These are phyloP conservation scores for Acanthosepion lycidas DNA, from an alignment of 2,888 invertebrate genomes.

Conservation along the genomic window DNA sequence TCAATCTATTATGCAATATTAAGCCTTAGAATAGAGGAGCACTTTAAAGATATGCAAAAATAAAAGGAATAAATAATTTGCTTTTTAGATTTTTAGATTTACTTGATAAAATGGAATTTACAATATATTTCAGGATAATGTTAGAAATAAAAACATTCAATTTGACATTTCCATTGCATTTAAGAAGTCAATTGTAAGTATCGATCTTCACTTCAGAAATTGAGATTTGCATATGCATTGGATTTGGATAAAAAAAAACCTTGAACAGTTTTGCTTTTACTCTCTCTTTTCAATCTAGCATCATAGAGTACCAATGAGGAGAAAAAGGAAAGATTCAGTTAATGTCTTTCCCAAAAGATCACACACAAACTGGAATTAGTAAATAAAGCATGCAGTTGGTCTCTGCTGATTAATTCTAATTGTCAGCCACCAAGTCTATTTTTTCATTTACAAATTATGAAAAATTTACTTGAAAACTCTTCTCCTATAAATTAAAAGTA, in stretches of 20 bases:
- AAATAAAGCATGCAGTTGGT: not conserved
- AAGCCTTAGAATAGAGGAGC: not conserved
- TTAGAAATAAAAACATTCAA: not conserved
- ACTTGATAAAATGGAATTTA: not conserved
- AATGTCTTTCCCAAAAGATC: not conserved
- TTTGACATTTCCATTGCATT: not conserved
- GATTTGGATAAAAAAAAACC: not conserved
- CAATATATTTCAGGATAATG: not conserved
- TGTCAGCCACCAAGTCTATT: too few relatives aligned
- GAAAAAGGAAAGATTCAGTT: not conserved
- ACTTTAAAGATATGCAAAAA: not conserved
- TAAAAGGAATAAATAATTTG: not conserved
- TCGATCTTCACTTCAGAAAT: not conserved
- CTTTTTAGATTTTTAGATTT: not conserved
- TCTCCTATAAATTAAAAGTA: too few relatives aligned
- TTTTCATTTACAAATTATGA: too few relatives aligned
- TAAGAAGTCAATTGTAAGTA: not conserved
- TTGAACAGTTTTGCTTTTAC: not conserved
- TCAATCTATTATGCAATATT: not conserved
- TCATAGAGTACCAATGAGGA: not conserved
- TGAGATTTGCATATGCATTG: not conserved
- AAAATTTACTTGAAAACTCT: too few relatives aligned
- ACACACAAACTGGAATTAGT: not conserved
- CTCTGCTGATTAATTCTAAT: not conserved
- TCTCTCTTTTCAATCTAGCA: not conserved